phyloP scores from a whole-genome alignment of 2,797 vertebrate genomes.

The Ispidina lecontei region DNA sequence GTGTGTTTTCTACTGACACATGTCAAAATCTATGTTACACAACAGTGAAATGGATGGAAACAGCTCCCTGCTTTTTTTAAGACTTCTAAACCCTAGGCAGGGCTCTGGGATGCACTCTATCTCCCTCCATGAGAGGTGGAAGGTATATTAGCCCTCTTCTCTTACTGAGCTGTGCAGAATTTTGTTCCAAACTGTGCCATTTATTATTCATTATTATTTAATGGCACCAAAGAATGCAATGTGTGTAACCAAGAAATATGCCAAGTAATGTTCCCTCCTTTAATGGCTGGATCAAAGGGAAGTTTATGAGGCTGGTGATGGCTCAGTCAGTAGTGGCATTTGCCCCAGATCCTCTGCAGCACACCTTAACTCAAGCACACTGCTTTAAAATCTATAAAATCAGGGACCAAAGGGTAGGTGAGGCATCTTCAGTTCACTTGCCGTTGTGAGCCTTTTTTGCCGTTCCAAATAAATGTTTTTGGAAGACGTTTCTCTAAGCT shows the following conservation, averaged over 20 bases:
- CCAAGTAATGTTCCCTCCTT: conserved; percentile 69
- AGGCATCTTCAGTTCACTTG: not conserved
- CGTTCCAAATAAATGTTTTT: conserved; percentile 42
- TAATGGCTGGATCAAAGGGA: conserved; percentile 58
- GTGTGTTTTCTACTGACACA: not conserved
- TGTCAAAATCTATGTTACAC: not conserved
- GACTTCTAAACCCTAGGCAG: not conserved
- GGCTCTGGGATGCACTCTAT: not conserved
- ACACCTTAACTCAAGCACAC: not conserved
- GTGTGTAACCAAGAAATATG: conserved; percentile 66
- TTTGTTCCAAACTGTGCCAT: conserved; percentile 42
- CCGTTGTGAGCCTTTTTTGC: not conserved
- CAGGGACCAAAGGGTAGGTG: not conserved
- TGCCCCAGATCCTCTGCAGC: conserved; percentile 42
- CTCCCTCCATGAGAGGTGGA: not conserved
- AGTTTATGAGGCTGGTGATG: conserved; percentile 54
- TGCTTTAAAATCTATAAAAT: not conserved
- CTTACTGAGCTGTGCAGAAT: conserved; percentile 44
- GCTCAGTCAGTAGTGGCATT: conserved; percentile 32
- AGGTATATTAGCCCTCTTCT: conserved; percentile 1
- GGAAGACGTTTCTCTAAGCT: conserved; percentile 41
- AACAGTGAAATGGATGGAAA: conserved; percentile 4
- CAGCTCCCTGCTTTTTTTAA: not conserved
- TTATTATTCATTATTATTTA: conserved; percentile 73
- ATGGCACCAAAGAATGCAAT: conserved; percentile 61